A percentile compares a stretch with the other conserved stretches of the same genome.
These are phyloP conservation scores for Chalcosyrphus nemorum DNA, from an alignment of 2,888 invertebrate species.

Conservation along the genomic window DNA sequence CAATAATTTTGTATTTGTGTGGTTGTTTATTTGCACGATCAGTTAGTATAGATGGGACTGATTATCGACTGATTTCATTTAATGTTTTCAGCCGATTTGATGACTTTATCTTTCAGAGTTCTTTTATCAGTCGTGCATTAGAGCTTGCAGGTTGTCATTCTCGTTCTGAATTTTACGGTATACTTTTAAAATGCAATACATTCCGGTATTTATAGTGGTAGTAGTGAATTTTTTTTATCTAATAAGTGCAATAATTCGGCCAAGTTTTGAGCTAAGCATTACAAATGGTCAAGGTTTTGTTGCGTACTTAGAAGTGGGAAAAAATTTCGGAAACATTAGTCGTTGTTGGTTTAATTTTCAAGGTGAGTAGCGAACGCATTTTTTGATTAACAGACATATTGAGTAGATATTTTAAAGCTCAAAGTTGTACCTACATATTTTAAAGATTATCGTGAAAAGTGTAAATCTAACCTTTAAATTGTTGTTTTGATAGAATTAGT, in stretches of 20 bases:
- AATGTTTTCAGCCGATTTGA: conserved; percentile 5
- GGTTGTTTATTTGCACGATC: conserved; percentile 24
- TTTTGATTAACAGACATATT: background rate
- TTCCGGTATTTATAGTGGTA: background rate
- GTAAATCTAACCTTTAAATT: background rate
- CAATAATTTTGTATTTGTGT: background rate
- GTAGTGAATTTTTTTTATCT: background rate
- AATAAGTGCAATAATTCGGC: conserved; percentile 62
- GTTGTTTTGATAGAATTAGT: no score
- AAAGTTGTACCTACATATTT: no score
- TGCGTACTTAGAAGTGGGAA: conserved; percentile 73
- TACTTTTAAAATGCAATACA: background rate
- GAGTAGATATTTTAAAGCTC: no score
- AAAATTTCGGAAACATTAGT: conserved; percentile 72
- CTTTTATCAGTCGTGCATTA: conserved; percentile 17
- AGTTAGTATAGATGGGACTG: conserved; percentile 16
- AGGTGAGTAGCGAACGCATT: conserved; percentile 53
- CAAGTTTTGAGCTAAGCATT: conserved; percentile 62
- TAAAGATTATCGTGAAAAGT: background rate
- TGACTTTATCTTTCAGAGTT: conserved; percentile 5
- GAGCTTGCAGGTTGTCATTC: background rate
- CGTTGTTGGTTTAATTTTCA: conserved; percentile 75
- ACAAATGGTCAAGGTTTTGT: conserved; percentile 74
- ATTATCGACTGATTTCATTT: conserved; percentile 28
- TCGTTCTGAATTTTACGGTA: no score